Base-by-base conservation (phyloP, 2,797 vertebrate genomes). In the Spondyliosoma cantharus region DNA sequence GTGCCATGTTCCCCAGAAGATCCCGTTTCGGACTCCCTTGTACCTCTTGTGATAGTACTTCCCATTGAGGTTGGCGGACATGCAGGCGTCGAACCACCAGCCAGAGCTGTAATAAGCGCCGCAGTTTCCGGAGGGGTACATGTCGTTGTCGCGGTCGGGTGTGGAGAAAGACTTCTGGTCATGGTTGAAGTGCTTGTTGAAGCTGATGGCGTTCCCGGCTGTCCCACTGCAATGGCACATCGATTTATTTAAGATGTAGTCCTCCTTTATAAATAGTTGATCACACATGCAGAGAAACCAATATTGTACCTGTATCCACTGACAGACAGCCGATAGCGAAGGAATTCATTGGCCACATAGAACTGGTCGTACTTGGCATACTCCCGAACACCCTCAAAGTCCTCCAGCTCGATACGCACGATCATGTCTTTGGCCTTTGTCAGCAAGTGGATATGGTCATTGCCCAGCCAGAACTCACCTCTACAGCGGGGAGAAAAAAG, bases 21-120 rank as follows among this genome's bases (percentile, higher is more conserved):
- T 99, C 32, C 98, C 98, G 25, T 99, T 96, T 77, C 96, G 94
- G 71, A 98, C 94, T 0, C 98, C 98, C 91, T 95, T 97, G 93
- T 99, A 99, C 82, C 95, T 95, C 86, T 96, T 95, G 92, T 96
- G 94, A 85, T 99, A 99, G 93, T 99, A 99, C 90, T 97, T 98
- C 82, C 98, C 98, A 0, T 99, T 99, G 89, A 99, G 97, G 81
- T 99, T 99, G 88, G 97, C 97, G 0, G 98, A 97, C 95, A 99
- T 95, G 86, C 98, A 99, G 19, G 97, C 96, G 3, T 99, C 97
- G 52, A 99, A 99, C 98, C 98, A 99, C 98, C 98, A 99, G 63
- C 98, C 98, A 0, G 98, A 98, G 89, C 97, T 96, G 84, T 99
- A 99, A 86, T 97, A 99, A 0, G 93, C 92, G 0, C 96, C 98